A percentile compares a stretch with the other conserved stretches of the same genome.
phyloP scores from a whole-genome alignment of 2,797 vertebrate species.

The Periparus ater region DNA sequence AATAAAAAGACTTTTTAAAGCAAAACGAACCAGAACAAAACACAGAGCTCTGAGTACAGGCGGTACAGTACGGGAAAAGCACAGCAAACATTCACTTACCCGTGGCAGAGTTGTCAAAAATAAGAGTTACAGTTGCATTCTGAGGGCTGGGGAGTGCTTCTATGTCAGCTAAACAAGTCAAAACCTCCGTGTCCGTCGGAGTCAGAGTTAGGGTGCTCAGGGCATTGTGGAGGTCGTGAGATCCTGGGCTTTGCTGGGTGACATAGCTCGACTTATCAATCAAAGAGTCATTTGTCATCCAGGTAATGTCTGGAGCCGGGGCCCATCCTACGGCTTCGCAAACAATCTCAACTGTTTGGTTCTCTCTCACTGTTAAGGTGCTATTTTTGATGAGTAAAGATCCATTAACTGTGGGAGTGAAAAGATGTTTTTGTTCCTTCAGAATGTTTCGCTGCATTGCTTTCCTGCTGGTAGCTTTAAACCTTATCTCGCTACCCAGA shows the following conservation, averaged over 20 bases:
- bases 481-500: neutral
- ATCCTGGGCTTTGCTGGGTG: conserved; percentile 63
- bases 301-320: conserved; percentile 80
- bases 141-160: conserved; percentile 72
- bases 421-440: conserved; percentile 66
- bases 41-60: neutral
- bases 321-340: conserved; percentile 83
- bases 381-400: conserved; percentile 73
- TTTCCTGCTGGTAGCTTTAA: neutral
- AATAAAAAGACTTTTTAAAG: neutral
- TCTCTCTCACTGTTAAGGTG: conserved; percentile 71
- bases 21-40: neutral
- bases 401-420: conserved; percentile 81
- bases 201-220: conserved; percentile 79
- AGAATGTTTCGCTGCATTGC: neutral
- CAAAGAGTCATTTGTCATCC: conserved; percentile 75
- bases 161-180: conserved; percentile 84
- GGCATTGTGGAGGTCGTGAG: conserved; percentile 66
- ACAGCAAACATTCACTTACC: conserved; percentile 63
- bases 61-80: neutral
- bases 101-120: conserved; percentile 58
- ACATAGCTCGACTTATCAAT: conserved; percentile 73
- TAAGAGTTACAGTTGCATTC: conserved; percentile 72
- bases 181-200: conserved; percentile 68
- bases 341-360: conserved; percentile 75